Conservation (phyloP, 2,113 vertebrate species). For the Diadophis punctatus region DNA sequence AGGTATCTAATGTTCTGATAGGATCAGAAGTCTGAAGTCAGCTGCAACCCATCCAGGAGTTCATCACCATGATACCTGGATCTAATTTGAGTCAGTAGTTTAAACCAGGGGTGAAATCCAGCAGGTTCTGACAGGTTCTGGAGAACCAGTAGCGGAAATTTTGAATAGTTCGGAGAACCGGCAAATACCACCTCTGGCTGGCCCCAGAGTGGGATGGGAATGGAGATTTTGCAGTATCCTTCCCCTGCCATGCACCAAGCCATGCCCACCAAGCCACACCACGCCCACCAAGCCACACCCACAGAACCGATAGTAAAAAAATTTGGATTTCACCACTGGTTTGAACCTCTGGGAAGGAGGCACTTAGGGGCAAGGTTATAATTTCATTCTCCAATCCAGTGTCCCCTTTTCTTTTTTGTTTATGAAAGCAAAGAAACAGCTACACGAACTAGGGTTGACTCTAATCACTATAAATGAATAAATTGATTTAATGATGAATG, state of each 20-base stretch:
- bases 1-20: neutral
- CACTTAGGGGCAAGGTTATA: accelerated
- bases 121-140: no score
- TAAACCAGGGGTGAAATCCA: no score
- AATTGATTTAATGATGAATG: constrained; percentile 32
- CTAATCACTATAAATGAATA: constrained; percentile 40
- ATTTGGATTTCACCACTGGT: no score
- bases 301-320: no score
- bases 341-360: neutral
- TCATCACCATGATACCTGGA: neutral
- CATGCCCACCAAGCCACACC: no score
- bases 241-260: no score
- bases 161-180: no score
- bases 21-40: neutral
- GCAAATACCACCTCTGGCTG: no score
- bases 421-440: constrained; percentile 20
- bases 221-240: no score
- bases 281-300: no score
- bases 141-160: neutral
- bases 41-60: neutral
- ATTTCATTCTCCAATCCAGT: neutral
- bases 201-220: no score
- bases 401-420: accelerated
- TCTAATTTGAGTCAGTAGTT: neutral
- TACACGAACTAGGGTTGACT: constrained; percentile 6